Conservation (phyloP, 2,797 vertebrate genomes). For the Leontopithecus rosalia region DNA sequence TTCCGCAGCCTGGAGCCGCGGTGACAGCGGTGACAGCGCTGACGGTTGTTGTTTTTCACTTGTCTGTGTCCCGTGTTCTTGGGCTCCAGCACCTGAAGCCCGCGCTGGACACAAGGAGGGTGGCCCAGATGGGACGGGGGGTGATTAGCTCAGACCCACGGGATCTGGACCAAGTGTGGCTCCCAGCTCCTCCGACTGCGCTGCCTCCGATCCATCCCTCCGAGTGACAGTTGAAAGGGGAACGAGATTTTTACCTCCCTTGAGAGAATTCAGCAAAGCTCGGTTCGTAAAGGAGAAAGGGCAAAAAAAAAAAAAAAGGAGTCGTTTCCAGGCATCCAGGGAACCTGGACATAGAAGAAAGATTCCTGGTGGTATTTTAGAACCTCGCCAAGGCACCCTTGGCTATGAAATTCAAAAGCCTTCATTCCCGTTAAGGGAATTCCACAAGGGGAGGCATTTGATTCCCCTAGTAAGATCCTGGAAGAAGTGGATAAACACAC, state of each 20-base stretch:
- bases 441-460: not conserved
- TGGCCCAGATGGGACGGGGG: not conserved
- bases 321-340: not conserved
- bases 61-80: not conserved
- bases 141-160: not conserved
- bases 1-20: not conserved
- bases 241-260: not conserved
- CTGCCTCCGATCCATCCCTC: not conserved
- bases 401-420: not conserved
- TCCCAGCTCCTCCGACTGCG: not conserved
- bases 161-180: not conserved
- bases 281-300: not conserved
- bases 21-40: slow-evolving; percentile 26
- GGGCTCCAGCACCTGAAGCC: not conserved
- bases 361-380: not conserved
- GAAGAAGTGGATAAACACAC: not conserved
- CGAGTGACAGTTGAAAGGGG: not conserved
- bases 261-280: not conserved
- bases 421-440: not conserved
- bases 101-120: not conserved
- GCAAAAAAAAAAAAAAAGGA: not conserved
- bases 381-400: not conserved
- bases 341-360: not conserved
- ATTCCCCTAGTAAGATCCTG: not conserved
- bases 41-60: not conserved